These are phyloP conservation scores for Cervus canadensis DNA, from an alignment of 2,113 vertebrate species.

Conservation along the genomic window DNA sequence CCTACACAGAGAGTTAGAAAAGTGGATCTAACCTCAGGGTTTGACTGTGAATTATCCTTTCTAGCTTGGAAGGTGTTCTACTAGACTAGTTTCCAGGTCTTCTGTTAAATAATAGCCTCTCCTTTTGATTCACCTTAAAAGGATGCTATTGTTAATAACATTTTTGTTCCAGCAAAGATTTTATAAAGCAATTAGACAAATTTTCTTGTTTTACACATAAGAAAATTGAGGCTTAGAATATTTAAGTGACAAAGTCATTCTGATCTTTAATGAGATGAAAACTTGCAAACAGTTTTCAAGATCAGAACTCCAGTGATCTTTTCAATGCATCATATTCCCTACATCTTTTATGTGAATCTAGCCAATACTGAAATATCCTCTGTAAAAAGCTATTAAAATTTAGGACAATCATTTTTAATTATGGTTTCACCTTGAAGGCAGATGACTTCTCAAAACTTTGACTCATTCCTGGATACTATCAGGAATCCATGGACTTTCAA, in stretches of 20 bases:
- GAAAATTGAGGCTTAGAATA: not conserved
- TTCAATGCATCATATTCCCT: not conserved
- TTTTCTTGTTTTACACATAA: not conserved
- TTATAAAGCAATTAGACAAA: not conserved
- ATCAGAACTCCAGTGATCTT: not conserved
- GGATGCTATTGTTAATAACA: not conserved
- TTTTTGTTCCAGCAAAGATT: not conserved
- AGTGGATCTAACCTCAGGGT: not conserved
- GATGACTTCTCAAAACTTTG: not conserved
- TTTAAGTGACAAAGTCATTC: not conserved
- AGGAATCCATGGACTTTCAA: not conserved
- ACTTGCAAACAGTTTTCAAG: not conserved
- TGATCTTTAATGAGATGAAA: not conserved
- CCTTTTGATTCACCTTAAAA: constrained; percentile 1
- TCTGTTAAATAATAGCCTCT: not conserved
- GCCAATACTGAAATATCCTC: not conserved
- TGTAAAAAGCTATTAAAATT: not conserved
- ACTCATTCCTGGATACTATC: not conserved
- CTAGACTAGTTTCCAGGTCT: not conserved
- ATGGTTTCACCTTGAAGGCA: not conserved
- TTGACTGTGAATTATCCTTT: constrained; percentile 8
- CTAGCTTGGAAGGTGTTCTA: not conserved
- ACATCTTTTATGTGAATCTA: not conserved
- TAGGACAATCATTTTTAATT: not conserved
- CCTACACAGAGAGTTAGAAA: not conserved